Base-by-base conservation (phyloP, 1,140 invertebrate species). In the Trichogramma pretiosum region DNA sequence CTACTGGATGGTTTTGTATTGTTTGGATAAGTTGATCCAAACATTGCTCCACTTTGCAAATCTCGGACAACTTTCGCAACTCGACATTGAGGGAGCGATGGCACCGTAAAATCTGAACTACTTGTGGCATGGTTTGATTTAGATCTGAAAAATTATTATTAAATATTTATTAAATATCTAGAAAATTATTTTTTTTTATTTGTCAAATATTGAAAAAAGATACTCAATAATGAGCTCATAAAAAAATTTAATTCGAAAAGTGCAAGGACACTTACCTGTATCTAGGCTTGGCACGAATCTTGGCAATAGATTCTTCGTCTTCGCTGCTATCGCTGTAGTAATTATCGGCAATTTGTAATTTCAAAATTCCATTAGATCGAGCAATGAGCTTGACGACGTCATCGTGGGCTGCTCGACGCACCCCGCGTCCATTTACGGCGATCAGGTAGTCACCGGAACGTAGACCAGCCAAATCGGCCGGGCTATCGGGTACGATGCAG, bases 361-460 rank as follows among this genome's bases (percentile, higher is more conserved):
- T 78, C 5, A 93, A 76, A 16, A 82, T 56, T 53, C 88, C 89
- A 58, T 83, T 81, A 1, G 87, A 89, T 41, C 81, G 82, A 0
- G 89, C 92, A 48, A 96, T 93, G 26, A 96, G 68, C 50, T 85
- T 77, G 1, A 94, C 93, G 3, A 96, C 92, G 45, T 93, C 89
- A 60, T 95, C 92, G 62, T 97, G 93, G 0, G 86, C 83, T 43
- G 86, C 77, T 68, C 90, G 85, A 10, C 87, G 87, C 2, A 96
- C 92, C 64, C 85, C 89, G 17, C 85, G 76, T 2, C 86, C 87
- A 69, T 95, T 93, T 0, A 97, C 93, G 10, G 89, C 86, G 9
- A 96, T 82, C 9, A 97, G 72, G 59, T 90, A 92, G 65, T 96
- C 91, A 0, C 93, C 93, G 30, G 89, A 84, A 34, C 89, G 78